Evolutionary conservation across 2,888 invertebrate species (phyloP).

Genomic region (Drosophila quinaria): DNA sequence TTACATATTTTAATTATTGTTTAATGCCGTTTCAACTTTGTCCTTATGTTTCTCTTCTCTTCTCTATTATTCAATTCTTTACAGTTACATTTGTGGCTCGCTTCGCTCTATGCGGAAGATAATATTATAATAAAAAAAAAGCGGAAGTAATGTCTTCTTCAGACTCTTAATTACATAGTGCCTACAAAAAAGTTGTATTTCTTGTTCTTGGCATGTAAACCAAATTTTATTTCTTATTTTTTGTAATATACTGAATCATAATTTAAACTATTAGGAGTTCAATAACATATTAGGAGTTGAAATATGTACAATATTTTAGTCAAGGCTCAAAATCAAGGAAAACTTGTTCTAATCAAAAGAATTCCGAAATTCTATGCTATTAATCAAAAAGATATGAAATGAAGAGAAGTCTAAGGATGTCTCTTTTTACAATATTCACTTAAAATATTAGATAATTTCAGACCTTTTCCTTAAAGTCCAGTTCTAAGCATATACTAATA

Average conservation of each 20-base stretch:
- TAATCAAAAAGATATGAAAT: constrained; percentile 26
- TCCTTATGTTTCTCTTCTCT: constrained; percentile 10
- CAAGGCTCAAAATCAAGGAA: constrained; percentile 15
- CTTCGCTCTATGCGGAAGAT: constrained; percentile 59
- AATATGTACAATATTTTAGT: constrained; percentile 6
- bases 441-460: constrained; percentile 4
- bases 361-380: constrained; percentile 28
- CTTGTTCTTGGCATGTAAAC: constrained; percentile 15
- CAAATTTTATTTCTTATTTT: no score
- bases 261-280: constrained; percentile 28
- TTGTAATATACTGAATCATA: constrained; percentile 27
- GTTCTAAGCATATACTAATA: constrained; percentile 6
- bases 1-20: constrained; percentile 72
- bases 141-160: constrained; percentile 28
- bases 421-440: neutral
- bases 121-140: neutral
- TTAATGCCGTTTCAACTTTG: constrained; percentile 17
- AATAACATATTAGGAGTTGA: constrained; percentile 17
- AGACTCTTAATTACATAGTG: constrained; percentile 13
- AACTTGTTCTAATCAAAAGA: constrained; percentile 47
- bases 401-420: neutral
- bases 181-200: constrained; percentile 17
- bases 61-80: constrained; percentile 33
- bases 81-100: constrained; percentile 65
- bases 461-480: neutral